Conservation (phyloP, 2,797 vertebrate genomes). For the Mycteria americana region DNA sequence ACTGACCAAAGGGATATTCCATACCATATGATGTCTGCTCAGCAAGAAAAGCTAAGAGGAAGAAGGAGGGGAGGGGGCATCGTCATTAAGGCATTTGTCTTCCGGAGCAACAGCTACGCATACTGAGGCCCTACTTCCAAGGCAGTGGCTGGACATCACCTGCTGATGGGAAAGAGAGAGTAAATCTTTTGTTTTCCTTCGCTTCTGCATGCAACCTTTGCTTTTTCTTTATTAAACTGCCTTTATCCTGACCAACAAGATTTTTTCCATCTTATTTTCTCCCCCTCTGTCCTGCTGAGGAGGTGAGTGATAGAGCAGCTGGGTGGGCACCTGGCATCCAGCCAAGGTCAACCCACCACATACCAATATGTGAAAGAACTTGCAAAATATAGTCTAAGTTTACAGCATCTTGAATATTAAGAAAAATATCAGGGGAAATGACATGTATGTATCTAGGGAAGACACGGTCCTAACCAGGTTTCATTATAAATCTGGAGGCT, state of each 20-base stretch:
- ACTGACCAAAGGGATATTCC: too few species aligned
- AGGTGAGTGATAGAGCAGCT: neutral
- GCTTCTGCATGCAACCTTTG: neutral
- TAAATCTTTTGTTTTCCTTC: neutral
- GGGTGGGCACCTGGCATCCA: neutral
- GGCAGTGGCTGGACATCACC: too few species aligned
- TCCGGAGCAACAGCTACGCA: too few species aligned
- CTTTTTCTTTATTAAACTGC: neutral
- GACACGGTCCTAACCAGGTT: neutral
- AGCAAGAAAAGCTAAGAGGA: too few species aligned
- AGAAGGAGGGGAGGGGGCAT: too few species aligned
- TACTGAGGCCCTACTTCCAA: too few species aligned
- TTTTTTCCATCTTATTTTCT: neutral
- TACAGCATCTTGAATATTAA: neutral
- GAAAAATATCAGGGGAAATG: neutral
- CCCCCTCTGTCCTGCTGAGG: neutral
- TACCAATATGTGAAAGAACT: neutral
- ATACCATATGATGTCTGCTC: too few species aligned
- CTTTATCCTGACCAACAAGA: neutral
- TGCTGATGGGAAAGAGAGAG: neutral
- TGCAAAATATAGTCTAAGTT: neutral
- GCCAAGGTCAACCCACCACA: neutral
- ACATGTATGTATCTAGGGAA: neutral
- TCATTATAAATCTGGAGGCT: neutral
- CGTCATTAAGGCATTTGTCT: too few species aligned